Conservation (phyloP, 2,888 invertebrate species). For the Noctua fimbriata region DNA sequence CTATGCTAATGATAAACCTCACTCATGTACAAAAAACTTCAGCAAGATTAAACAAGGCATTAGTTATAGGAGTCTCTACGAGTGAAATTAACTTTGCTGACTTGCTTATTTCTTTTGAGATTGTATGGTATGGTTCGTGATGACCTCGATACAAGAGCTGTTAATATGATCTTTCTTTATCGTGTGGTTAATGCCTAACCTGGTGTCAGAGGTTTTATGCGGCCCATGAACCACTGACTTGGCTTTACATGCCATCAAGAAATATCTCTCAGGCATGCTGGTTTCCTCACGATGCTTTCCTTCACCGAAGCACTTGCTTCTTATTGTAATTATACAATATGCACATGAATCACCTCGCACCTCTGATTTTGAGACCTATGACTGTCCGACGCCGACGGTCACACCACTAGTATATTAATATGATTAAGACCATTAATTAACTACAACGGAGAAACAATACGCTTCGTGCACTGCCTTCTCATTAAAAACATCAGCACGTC, state of each 20-base stretch:
- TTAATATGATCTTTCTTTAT: not conserved
- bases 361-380: too few relatives aligned
- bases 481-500: slow-evolving; percentile 2
- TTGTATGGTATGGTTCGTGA: not conserved
- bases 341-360: too few relatives aligned
- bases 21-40: slow-evolving; percentile 2
- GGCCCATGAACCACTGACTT: too few relatives aligned
- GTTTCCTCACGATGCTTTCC: too few relatives aligned
- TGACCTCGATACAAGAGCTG: not conserved
- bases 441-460: not conserved
- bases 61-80: not conserved
- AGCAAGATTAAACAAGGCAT: not conserved
- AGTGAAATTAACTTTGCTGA: not conserved
- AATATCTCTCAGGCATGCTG: too few relatives aligned
- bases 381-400: too few relatives aligned
- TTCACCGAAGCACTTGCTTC: too few relatives aligned
- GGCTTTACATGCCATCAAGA: too few relatives aligned
- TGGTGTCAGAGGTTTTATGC: too few relatives aligned
- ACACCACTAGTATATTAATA: not conserved
- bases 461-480: not conserved
- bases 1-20: slow-evolving; percentile 1
- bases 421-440: not conserved
- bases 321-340: too few relatives aligned
- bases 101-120: not conserved
- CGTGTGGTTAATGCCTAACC: too few relatives aligned